phyloP scores from a whole-genome alignment of 1,140 invertebrate genomes.

The Maconellicoccus hirsutus region DNA sequence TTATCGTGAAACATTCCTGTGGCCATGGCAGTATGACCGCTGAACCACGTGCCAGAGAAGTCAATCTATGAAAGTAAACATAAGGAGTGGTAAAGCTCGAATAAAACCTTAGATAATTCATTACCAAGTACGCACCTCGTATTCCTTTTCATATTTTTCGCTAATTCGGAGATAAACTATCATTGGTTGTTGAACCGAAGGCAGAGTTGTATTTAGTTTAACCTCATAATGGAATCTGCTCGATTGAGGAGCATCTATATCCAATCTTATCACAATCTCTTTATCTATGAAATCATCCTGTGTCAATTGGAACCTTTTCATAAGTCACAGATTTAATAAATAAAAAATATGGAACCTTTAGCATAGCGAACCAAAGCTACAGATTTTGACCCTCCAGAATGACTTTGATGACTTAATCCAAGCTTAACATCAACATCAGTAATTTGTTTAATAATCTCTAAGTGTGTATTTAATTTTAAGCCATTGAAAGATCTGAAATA shows the following conservation, averaged over 20 bases:
- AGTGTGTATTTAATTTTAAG: conserved; percentile 36
- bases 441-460: conserved; percentile 38
- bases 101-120: background rate
- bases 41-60: conserved; percentile 61
- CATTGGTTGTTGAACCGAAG: conserved; percentile 47
- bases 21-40: conserved; percentile 53
- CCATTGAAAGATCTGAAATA: conserved; percentile 40
- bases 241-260: conserved; percentile 40
- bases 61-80: conserved; percentile 48
- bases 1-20: conserved; percentile 57
- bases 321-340: background rate
- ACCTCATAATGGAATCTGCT: conserved; percentile 44
- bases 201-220: conserved; percentile 47
- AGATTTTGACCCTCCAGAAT: conserved; percentile 34
- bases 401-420: conserved; percentile 34
- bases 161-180: conserved; percentile 41
- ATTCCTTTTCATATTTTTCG: conserved; percentile 43
- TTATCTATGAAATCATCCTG: no score
- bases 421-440: conserved; percentile 40
- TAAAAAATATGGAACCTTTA: conserved; percentile 33
- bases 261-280: conserved; percentile 43
- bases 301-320: no score
- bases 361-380: conserved; percentile 39
- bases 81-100: background rate
- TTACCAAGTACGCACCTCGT: conserved; percentile 41